A percentile compares a stretch with the other conserved stretches of the same genome.
Conservation (phyloP, 2,888 invertebrate species). For the Acrobasis consociella region DNA sequence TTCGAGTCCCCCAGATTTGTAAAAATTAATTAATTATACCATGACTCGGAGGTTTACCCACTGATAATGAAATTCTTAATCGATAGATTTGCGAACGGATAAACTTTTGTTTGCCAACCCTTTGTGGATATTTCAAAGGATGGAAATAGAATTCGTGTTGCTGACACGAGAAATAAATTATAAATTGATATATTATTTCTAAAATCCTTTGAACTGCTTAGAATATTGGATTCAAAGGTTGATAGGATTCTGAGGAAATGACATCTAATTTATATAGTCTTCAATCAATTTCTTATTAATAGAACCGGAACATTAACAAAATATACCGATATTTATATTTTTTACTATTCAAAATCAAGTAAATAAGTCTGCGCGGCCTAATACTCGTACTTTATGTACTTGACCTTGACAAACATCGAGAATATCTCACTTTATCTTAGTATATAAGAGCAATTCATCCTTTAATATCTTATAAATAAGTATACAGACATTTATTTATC, state of each 20-base stretch:
- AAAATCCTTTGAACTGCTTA: not conserved
- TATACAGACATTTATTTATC: too few relatives aligned
- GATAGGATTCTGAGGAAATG: not conserved
- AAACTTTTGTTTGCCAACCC: not conserved
- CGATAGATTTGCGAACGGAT: not conserved
- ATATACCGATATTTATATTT: too few relatives aligned
- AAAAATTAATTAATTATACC: too few relatives aligned
- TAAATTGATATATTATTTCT: not conserved
- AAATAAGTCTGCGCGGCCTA: too few relatives aligned
- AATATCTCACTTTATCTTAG: too few relatives aligned
- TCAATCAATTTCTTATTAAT: not conserved
- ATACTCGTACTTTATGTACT: too few relatives aligned
- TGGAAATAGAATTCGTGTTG: conserved; percentile 1
- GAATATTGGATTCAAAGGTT: not conserved
- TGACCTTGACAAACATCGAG: too few relatives aligned
- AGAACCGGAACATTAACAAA: too few relatives aligned
- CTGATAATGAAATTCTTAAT: not conserved
- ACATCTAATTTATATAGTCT: not conserved
- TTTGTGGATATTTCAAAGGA: conserved; percentile 7
- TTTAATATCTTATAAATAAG: too few relatives aligned
- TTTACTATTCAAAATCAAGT: too few relatives aligned
- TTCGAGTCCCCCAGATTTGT: too few relatives aligned
- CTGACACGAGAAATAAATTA: conserved; percentile 3
- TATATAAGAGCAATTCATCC: too few relatives aligned
- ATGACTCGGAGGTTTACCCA: not conserved